Evolutionary conservation across 2,797 vertebrate genomes (phyloP).

Genomic region (Gobionotothen gibberifrons): DNA sequence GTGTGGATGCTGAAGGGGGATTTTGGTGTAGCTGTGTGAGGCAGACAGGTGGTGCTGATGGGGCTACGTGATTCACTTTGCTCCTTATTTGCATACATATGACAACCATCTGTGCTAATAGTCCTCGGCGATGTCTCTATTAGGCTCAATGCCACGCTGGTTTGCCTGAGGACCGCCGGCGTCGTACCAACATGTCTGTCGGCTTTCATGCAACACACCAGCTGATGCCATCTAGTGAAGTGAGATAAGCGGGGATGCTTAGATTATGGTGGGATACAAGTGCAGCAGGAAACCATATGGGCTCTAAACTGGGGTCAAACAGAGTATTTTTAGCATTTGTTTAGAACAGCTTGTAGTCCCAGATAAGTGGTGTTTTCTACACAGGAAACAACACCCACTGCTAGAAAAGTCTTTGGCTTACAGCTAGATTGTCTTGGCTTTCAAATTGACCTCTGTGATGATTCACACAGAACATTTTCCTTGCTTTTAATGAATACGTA

Average conservation of each 20-base stretch:
- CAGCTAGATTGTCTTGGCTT: neutral
- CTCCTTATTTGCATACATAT: constrained; percentile 99
- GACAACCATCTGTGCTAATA: constrained; percentile 99
- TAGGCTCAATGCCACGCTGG: constrained; percentile 81
- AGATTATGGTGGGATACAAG: constrained; percentile 35
- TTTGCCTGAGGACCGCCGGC: constrained; percentile 65
- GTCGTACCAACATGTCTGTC: constrained; percentile 60
- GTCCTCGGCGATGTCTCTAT: constrained; percentile 92
- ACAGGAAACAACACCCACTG: neutral
- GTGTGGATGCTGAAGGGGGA: constrained; percentile 31
- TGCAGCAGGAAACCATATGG: constrained; percentile 48
- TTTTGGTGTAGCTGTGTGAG: constrained; percentile 74
- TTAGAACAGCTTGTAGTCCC: constrained; percentile 22
- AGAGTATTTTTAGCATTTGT: constrained; percentile 48
- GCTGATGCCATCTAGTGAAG: constrained; percentile 65
- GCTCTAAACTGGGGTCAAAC: constrained; percentile 12
- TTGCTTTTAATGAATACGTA: constrained; percentile 4
- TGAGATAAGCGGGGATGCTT: constrained; percentile 25
- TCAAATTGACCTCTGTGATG: constrained; percentile 3
- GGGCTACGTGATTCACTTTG: constrained; percentile 93
- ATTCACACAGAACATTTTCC: neutral
- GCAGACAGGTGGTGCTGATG: constrained; percentile 94
- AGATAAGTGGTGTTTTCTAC: constrained; percentile 22
- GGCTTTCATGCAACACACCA: constrained; percentile 55
- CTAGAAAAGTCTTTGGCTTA: neutral